Conservation (phyloP, 2,888 invertebrate species). For the Sepioteuthis lessoniana region DNA sequence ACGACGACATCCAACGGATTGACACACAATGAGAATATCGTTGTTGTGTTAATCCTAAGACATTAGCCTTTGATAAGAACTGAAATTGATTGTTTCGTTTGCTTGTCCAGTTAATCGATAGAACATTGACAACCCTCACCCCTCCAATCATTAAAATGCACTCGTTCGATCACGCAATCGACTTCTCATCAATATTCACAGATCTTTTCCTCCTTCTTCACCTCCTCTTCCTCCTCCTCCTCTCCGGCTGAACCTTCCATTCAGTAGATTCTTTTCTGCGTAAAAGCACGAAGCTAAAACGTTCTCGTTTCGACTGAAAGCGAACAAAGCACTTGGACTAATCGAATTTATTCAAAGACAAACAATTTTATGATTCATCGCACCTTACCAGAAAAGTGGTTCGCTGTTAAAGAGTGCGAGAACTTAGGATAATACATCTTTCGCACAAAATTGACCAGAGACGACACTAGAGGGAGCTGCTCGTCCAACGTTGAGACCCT, state of each 20-base stretch:
- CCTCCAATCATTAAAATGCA: not conserved
- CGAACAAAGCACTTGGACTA: not conserved
- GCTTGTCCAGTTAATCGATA: not conserved
- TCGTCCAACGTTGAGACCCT: too few species aligned
- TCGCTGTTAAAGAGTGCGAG: not conserved
- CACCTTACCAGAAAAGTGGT: not conserved
- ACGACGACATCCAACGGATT: too few species aligned
- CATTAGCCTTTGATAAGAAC: too few species aligned
- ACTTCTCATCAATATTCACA: not conserved
- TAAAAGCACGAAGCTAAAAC: not conserved
- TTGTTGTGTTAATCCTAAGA: too few species aligned
- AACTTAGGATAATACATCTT: not conserved
- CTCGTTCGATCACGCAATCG: not conserved
- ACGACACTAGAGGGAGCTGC: too few species aligned
- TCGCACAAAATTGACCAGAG: too few species aligned
- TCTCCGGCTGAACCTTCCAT: not conserved
- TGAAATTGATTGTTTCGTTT: not conserved
- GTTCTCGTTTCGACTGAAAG: too few species aligned
- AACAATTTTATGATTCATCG: not conserved
- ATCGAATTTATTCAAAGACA: not conserved
- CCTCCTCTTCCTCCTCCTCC: not conserved
- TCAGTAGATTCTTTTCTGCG: not conserved
- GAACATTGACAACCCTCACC: too few species aligned
- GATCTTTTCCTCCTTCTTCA: not conserved
- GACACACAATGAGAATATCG: too few species aligned